A percentile compares a stretch with the other conserved stretches of the same genome.
phyloP scores from a whole-genome alignment of 1,140 invertebrate genomes.

The Orussus abietinus region DNA sequence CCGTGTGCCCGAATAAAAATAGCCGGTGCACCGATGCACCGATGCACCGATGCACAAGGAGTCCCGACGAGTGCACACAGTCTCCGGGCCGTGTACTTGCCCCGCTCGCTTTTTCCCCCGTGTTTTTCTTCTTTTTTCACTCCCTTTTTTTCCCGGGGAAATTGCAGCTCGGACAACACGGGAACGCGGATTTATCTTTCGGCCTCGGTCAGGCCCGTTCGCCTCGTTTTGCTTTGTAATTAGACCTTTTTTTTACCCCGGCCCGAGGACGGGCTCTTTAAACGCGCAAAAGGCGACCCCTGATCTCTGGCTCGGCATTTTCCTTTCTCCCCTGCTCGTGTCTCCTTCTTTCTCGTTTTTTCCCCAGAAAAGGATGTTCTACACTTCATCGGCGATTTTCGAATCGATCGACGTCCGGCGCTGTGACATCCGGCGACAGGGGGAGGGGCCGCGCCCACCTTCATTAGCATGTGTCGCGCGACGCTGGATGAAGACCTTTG shows the following conservation, averaged over 20 bases:
- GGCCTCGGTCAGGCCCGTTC: background rate
- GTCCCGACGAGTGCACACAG: no score
- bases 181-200: conserved; percentile 28
- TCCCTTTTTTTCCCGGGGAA: conserved; percentile 20
- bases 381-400: background rate
- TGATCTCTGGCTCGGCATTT: conserved; percentile 2
- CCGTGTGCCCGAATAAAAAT: conserved; percentile 11
- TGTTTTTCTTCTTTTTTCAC: conserved; percentile 7
- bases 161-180: conserved; percentile 28
- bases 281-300: no score
- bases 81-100: no score
- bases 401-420: background rate
- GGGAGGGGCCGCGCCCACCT: conserved; percentile 22
- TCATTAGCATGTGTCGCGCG: conserved; percentile 27
- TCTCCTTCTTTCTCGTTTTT: conserved; percentile 4
- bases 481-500: conserved; percentile 17
- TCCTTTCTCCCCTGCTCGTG: conserved; percentile 2
- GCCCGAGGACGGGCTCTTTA: no score
- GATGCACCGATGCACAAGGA: background rate
- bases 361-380: background rate
- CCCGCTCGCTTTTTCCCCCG: background rate
- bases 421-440: conserved; percentile 8
- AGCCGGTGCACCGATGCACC: conserved; percentile 5
- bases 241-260: conserved; percentile 11
- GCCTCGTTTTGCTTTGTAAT: conserved; percentile 15